phyloP scores from a whole-genome alignment of 2,888 invertebrate species.

The Orchestes rusci region DNA sequence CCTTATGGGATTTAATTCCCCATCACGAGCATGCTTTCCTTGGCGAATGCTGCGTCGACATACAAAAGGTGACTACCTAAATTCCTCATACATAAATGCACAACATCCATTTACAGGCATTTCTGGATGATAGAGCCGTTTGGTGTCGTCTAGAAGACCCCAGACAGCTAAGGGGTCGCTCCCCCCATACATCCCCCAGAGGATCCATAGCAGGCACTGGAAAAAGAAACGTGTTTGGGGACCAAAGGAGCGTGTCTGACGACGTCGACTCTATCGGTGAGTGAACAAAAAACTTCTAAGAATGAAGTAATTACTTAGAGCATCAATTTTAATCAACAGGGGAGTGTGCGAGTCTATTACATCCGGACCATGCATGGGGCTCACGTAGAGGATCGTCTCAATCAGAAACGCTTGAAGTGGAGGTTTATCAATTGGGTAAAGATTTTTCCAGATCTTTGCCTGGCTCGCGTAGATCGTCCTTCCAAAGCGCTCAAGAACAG shows the following conservation, averaged over 20 bases:
- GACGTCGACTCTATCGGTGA: constrained; percentile 61
- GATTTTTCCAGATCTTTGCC: constrained; percentile 82
- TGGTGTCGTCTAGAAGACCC: constrained; percentile 88
- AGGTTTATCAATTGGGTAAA: constrained; percentile 73
- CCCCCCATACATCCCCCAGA: constrained; percentile 71
- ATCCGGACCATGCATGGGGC: constrained; percentile 79
- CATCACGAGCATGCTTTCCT: constrained; percentile 76
- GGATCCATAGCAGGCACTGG: constrained; percentile 64
- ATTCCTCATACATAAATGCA: neutral
- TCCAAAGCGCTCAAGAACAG: constrained; percentile 57
- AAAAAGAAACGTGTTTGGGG: constrained; percentile 64
- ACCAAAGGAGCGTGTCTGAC: constrained; percentile 66
- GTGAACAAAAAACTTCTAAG: neutral
- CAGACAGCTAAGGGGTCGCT: constrained; percentile 60
- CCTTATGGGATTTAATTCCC: constrained; percentile 80
- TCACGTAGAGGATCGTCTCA: constrained; percentile 84
- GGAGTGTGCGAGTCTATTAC: constrained; percentile 67
- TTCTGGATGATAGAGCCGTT: constrained; percentile 79
- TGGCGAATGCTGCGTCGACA: constrained; percentile 73
- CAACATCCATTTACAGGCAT: constrained; percentile 53
- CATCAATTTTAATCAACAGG: constrained; percentile 39
- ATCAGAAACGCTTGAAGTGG: constrained; percentile 75
- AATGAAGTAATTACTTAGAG: neutral
- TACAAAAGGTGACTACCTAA: constrained; percentile 40
- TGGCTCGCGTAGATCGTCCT: constrained; percentile 77